Percentiles rank a stretch among this genome's conserved stretches.
These are phyloP conservation scores for Pungitius pungitius DNA, from an alignment of 2,113 vertebrate species.

Conservation along the genomic window DNA sequence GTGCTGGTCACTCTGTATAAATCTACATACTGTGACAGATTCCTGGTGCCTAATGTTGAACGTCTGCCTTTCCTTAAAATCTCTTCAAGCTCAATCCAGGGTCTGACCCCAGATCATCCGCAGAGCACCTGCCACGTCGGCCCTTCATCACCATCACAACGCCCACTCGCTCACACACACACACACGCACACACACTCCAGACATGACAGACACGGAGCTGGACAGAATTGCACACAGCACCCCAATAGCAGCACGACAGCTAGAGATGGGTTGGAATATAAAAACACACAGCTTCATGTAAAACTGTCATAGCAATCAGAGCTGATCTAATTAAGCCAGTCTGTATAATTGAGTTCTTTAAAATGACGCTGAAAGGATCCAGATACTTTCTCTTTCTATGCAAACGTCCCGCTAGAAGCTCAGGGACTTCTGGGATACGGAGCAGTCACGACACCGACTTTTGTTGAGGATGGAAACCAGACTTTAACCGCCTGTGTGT, in stretches of 20 bases:
- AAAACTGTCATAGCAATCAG: constrained; percentile 78
- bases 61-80: constrained; percentile 53
- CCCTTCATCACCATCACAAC: constrained; percentile 54
- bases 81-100: constrained; percentile 77
- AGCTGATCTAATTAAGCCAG: constrained; percentile 77
- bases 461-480: constrained; percentile 69
- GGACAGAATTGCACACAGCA: constrained; percentile 37
- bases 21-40: constrained; percentile 53
- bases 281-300: constrained; percentile 66
- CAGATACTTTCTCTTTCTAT: constrained; percentile 73
- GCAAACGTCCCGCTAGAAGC: constrained; percentile 63
- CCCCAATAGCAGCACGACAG: constrained; percentile 38
- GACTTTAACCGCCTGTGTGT: constrained; percentile 71
- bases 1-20: constrained; percentile 39
- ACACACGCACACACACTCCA: constrained; percentile 34
- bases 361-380: constrained; percentile 75
- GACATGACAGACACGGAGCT: constrained; percentile 32
- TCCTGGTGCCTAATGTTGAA: constrained; percentile 65
- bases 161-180: constrained; percentile 45
- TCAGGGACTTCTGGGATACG: constrained; percentile 70
- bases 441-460: constrained; percentile 67
- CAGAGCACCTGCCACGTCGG: constrained; percentile 75
- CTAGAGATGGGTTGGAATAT: constrained; percentile 56
- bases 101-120: constrained; percentile 73
- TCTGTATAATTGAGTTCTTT: constrained; percentile 74